phyloP scores from a whole-genome alignment of 2,113 vertebrate species.

The Onychorhynchus coronatus region DNA sequence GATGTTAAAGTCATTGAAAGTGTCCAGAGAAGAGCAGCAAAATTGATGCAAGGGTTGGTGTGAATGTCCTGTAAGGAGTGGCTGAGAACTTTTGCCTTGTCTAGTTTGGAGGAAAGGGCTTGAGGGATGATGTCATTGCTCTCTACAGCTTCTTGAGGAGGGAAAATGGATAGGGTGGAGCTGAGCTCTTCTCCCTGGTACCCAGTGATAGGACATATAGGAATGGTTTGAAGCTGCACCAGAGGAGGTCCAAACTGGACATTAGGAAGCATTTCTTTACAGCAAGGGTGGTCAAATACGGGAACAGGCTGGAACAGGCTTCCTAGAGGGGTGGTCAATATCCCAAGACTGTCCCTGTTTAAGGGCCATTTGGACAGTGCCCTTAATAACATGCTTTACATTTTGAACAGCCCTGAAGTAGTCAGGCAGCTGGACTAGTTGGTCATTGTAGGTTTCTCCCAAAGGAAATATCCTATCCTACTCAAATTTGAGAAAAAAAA shows the following conservation, averaged over 20 bases:
- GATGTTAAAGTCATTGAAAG: not conserved
- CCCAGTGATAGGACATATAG: accelerated
- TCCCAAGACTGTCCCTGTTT: not conserved
- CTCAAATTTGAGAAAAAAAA: not conserved
- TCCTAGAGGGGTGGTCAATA: not conserved
- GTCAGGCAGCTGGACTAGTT: not conserved
- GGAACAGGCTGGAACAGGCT: not conserved
- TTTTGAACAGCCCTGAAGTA: not conserved
- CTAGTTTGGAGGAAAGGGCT: not conserved
- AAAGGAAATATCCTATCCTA: not conserved
- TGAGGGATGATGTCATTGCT: not conserved
- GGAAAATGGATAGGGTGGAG: not conserved
- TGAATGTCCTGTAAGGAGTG: not conserved
- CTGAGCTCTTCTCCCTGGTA: not conserved
- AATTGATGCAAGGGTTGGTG: not conserved
- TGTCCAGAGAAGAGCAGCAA: not conserved
- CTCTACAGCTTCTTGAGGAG: not conserved
- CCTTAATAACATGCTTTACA: not conserved
- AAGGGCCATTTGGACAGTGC: not conserved
- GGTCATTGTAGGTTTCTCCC: not conserved
- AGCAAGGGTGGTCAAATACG: not conserved
- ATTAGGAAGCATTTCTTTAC: not conserved
- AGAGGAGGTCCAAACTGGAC: not conserved
- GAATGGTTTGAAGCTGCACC: not conserved
- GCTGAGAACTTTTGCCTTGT: not conserved